Evolutionary conservation across 2,113 vertebrate genomes (phyloP).

Genomic region (Malurus cyaneus): DNA sequence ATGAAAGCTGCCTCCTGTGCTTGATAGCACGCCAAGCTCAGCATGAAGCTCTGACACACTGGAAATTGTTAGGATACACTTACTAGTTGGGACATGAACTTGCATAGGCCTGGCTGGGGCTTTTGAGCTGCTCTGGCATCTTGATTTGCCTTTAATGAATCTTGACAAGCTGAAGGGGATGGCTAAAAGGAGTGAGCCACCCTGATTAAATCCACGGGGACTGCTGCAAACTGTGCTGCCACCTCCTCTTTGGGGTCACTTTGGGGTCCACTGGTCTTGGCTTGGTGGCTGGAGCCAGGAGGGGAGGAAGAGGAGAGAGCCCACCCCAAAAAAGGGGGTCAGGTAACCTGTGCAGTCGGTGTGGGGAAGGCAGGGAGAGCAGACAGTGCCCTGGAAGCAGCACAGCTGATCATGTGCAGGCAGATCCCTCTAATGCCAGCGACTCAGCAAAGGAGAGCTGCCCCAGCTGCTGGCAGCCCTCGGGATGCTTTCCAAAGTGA

Average conservation of each 20-base stretch:
- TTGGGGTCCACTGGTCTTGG: neutral
- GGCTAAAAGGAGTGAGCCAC: neutral
- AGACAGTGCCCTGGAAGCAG: neutral
- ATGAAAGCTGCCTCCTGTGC: slow-evolving; percentile 65
- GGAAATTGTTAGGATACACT: slow-evolving; percentile 68
- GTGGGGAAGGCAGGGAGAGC: neutral
- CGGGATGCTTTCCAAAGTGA: neutral
- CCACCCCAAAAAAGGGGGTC: neutral
- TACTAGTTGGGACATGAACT: slow-evolving; percentile 62
- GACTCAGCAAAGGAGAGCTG: neutral
- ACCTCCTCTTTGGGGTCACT: neutral
- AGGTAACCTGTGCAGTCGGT: accelerated
- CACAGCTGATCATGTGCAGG: accelerated
- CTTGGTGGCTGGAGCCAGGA: neutral
- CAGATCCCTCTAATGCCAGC: neutral
- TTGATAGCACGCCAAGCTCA: slow-evolving; percentile 59
- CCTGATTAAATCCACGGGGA: neutral
- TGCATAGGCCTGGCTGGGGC: slow-evolving; percentile 40
- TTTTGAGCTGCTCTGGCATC: slow-evolving; percentile 24
- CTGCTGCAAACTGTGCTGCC: neutral
- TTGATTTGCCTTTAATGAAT: slow-evolving; percentile 46
- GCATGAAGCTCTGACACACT: slow-evolving; percentile 64
- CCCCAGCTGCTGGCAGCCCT: neutral
- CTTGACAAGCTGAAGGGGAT: neutral
- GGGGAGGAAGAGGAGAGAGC: neutral